phyloP scores from a whole-genome alignment of 2,113 vertebrate species.

The Malaclemys terrapin region DNA sequence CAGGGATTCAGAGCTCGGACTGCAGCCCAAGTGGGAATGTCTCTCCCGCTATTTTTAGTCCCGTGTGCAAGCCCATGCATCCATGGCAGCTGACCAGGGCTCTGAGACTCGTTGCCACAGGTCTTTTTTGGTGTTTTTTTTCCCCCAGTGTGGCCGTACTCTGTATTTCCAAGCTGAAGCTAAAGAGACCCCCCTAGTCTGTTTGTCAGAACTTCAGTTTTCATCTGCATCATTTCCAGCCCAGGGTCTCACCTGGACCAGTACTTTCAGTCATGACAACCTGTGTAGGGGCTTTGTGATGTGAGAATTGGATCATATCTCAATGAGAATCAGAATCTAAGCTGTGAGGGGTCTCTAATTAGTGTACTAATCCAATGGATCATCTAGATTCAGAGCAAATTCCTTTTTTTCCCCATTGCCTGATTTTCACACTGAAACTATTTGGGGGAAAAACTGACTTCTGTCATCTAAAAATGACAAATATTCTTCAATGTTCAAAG shows the following conservation, averaged over 20 bases:
- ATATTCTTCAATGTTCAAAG: background rate
- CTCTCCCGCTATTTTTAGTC: background rate
- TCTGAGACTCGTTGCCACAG: background rate
- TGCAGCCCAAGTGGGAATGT: background rate
- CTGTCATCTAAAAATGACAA: background rate
- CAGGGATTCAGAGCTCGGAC: background rate
- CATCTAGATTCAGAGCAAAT: background rate
- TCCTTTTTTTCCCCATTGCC: background rate
- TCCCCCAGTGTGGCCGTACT: background rate
- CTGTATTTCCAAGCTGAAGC: background rate
- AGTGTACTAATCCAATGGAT: background rate
- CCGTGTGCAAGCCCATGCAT: background rate
- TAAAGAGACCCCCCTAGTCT: background rate
- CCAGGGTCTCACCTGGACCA: background rate
- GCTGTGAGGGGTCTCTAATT: background rate
- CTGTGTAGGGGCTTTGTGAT: rapidly evolving
- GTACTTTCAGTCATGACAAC: background rate
- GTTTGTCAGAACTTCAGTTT: background rate
- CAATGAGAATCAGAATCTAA: background rate
- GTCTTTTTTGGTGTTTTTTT: background rate
- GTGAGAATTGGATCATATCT: rapidly evolving
- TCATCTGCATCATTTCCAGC: background rate
- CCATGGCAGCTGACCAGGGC: background rate
- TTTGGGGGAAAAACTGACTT: background rate
- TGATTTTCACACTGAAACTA: background rate